Evolutionary conservation across 2,797 vertebrate genomes (phyloP), one percentile per base, ranked within the genome.

Genomic region (Dromococcyx pavoninus): DNA sequence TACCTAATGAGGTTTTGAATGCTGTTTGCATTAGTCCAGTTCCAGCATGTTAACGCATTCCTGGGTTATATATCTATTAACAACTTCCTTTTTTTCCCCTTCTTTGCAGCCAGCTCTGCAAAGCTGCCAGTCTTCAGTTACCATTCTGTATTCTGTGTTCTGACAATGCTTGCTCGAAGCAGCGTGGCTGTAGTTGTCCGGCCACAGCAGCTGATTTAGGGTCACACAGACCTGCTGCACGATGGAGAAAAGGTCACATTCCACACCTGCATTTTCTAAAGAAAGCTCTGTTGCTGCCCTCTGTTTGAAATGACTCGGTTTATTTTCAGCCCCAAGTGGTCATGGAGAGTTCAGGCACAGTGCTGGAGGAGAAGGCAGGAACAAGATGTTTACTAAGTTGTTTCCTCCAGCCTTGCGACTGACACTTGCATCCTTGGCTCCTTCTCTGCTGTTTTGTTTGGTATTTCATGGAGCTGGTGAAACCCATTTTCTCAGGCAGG

Each of bases 211-310:
- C 91, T 89, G 71, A 73, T 75, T 3, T 27, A 11, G 67, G 82
- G 44, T 43, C 75, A 22, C 10, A 7, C 5, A 3, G 93, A 46
- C 37, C 71, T 61, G 79, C 66, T 32, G 0, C 53, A 51, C 0
- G 33, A 10, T 56, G 75, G 25, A 78, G 62, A 27, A 62, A 80
- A 95, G 90, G 70, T 86, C 93, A 70, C 54, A 22, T 81, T 90
- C 95, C 81, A 89, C 96, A 95, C 81, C 94, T 96, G 91, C 74
- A 62, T 89, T 83, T 93, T 65, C 95, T 93, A 89, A 96, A 96
- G 83, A 77, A 91, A 94, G 81, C 79, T 81, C 82, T 86, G 56
- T 75, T 75, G 75, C 83, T 91, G 84, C 67, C 85, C 81, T 90
- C 62, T 81, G 5, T 84, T 66, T 41, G 6, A 80, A 87, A 77